These are phyloP conservation scores for Hesperophylax magnus DNA, from an alignment of 1,140 invertebrate species.

Conservation along the genomic window DNA sequence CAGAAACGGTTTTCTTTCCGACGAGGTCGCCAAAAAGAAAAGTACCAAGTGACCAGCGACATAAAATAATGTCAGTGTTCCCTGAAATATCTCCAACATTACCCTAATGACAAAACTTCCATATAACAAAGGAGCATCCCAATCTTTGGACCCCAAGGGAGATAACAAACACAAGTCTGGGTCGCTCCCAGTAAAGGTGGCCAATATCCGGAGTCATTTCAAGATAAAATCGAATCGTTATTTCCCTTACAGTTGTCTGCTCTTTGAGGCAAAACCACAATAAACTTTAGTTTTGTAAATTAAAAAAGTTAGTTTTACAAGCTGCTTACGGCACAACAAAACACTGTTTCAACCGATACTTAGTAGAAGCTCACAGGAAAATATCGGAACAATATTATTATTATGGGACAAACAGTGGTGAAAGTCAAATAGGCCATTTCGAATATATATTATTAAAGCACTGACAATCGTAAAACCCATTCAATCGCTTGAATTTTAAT, in stretches of 20 bases:
- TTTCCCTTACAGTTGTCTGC: not conserved
- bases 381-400: no score
- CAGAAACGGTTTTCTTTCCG: no score
- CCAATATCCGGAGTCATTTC: constrained; percentile 16
- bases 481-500: no score
- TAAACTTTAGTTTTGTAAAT: constrained; percentile 19
- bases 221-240: constrained; percentile 21
- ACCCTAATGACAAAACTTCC: constrained; percentile 30
- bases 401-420: no score
- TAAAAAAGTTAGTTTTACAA: not conserved
- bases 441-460: no score
- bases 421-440: no score
- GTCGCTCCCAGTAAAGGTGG: not conserved
- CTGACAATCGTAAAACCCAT: no score
- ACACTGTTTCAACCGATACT: no score
- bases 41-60: not conserved
- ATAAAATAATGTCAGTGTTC: not conserved
- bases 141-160: not conserved
- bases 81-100: constrained; percentile 18
- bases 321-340: not conserved
- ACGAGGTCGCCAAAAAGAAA: not conserved
- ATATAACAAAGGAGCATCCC: constrained; percentile 16
- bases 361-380: no score
- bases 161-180: not conserved
- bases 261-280: constrained; percentile 14